Conservation (phyloP, 2,797 vertebrate species). For the Parotocinclus haroldoi region DNA sequence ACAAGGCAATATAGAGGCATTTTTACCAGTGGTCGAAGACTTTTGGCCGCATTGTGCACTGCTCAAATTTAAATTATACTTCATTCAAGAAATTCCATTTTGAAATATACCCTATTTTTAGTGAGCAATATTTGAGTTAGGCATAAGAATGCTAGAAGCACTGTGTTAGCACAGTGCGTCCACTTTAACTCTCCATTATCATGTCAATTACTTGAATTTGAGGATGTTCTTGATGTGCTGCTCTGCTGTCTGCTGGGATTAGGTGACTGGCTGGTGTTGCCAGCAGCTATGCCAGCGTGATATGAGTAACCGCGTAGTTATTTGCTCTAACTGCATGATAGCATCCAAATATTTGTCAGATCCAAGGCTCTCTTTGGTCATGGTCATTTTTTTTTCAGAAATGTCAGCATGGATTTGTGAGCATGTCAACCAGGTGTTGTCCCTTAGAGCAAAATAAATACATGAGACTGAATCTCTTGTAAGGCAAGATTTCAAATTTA, state of each 20-base stretch:
- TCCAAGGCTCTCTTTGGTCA: slow-evolving; percentile 66
- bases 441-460: slow-evolving; percentile 63
- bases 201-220: slow-evolving; percentile 80
- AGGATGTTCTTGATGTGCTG: slow-evolving; percentile 70
- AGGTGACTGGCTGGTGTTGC: slow-evolving; percentile 71
- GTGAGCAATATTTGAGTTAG: slow-evolving; percentile 5
- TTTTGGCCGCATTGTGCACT: too few species aligned
- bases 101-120: too few species aligned
- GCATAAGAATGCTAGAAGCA: not conserved
- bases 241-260: slow-evolving; percentile 73
- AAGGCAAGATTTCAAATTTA: slow-evolving; percentile 45
- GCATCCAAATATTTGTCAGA: slow-evolving; percentile 79
- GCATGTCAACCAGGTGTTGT: slow-evolving; percentile 63
- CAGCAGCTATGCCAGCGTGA: slow-evolving; percentile 65
- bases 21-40: too few species aligned
- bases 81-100: too few species aligned
- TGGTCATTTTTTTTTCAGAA: slow-evolving; percentile 71
- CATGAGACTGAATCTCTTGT: slow-evolving; percentile 53
- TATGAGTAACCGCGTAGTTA: slow-evolving; percentile 60
- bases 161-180: slow-evolving; percentile 7
- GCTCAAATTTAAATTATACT: too few species aligned
- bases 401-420: slow-evolving; percentile 71
- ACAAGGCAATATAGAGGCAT: too few species aligned
- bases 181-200: slow-evolving; percentile 58
- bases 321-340: slow-evolving; percentile 73